Conservation (phyloP, 2,888 invertebrate genomes). For the Chamaedrilus cognettii region DNA sequence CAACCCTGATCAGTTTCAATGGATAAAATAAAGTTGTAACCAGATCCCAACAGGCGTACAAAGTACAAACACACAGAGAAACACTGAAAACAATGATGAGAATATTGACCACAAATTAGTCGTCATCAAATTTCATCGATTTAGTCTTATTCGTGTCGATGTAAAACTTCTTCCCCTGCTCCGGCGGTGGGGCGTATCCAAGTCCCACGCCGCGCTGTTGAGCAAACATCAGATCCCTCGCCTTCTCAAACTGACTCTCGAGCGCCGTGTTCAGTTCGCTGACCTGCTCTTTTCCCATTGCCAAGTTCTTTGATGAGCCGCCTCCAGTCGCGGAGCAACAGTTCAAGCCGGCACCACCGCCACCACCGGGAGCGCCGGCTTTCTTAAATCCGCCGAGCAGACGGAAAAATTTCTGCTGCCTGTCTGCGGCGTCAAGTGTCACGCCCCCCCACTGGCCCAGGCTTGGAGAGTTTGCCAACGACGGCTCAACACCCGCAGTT, state of each 20-base stretch:
- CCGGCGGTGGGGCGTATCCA: slow-evolving; percentile 44
- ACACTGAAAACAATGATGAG: no score
- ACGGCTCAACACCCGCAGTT: no score
- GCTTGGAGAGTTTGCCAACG: no score
- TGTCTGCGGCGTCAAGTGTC: slow-evolving; percentile 38
- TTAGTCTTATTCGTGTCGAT: slow-evolving; percentile 43
- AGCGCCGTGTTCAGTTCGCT: slow-evolving; percentile 38
- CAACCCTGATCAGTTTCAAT: no score
- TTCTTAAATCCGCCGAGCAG: slow-evolving; percentile 47
- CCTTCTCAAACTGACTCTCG: slow-evolving; percentile 44
- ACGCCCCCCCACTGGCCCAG: slow-evolving; percentile 45
- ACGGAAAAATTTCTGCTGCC: slow-evolving; percentile 46
- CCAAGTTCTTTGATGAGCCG: slow-evolving; percentile 17
- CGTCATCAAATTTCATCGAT: slow-evolving; percentile 44
- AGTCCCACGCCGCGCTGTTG: slow-evolving; percentile 41
- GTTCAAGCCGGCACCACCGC: no score
- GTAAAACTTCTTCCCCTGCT: slow-evolving; percentile 45
- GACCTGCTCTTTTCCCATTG: slow-evolving; percentile 40
- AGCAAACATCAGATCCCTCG: slow-evolving; percentile 41
- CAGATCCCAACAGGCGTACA: no score
- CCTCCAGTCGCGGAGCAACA: background rate
- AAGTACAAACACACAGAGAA: no score
- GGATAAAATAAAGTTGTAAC: no score
- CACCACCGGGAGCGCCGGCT: slow-evolving; percentile 11
- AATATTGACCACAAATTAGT: no score